Evolutionary conservation across 23 tunicate species (phyloP).

Genomic region (Trididemnum clinides): DNA sequence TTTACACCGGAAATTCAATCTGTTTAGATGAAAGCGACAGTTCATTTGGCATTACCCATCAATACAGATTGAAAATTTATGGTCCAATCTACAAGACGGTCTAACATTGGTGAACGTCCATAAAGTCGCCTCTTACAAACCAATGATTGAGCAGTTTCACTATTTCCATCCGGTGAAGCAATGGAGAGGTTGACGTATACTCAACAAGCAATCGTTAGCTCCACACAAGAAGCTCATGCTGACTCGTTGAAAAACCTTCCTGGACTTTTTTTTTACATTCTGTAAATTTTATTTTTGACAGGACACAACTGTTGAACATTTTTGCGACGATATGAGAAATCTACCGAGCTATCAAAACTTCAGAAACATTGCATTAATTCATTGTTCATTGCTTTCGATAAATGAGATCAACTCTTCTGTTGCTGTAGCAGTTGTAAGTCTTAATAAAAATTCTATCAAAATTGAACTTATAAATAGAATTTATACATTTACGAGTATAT

Average conservation of each 20-base stretch:
- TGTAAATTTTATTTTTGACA: neutral
- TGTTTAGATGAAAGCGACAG: too few relatives aligned
- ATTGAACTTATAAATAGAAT: neutral
- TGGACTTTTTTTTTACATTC: neutral
- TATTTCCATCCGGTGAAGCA: too few relatives aligned
- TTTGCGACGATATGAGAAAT: neutral
- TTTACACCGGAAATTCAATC: too few relatives aligned
- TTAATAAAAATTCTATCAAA: neutral
- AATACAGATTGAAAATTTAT: too few relatives aligned
- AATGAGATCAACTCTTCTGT: neutral
- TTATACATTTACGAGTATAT: neutral
- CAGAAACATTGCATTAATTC: neutral
- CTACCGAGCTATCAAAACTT: neutral
- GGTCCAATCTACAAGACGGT: too few relatives aligned
- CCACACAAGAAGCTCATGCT: too few relatives aligned
- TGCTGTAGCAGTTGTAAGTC: constrained; percentile 21
- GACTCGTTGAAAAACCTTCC: neutral
- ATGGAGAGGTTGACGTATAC: too few relatives aligned
- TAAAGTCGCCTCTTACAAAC: too few relatives aligned
- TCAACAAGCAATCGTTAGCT: too few relatives aligned
- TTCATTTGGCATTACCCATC: too few relatives aligned
- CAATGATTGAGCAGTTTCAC: too few relatives aligned
- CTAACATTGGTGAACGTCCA: too few relatives aligned
- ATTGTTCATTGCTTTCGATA: neutral
- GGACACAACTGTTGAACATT: neutral